phyloP scores from a whole-genome alignment of 2,888 invertebrate genomes.

The Liodrosophila aerea region DNA sequence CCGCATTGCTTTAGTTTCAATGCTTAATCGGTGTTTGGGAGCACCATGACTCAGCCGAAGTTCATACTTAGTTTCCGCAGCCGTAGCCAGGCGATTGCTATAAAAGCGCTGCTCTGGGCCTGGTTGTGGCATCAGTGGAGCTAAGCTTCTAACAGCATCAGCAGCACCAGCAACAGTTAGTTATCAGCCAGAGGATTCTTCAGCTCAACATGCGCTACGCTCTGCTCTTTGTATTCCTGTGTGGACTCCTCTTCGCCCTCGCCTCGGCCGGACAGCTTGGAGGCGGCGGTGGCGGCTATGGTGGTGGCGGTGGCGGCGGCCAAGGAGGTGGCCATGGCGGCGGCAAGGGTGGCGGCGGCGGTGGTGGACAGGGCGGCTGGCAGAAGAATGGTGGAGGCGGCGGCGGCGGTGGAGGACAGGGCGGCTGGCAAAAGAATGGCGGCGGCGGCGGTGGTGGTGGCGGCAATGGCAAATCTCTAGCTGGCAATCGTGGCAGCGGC shows the following conservation, averaged over 20 bases:
- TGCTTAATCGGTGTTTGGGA: conserved; percentile 42
- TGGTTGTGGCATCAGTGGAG: conserved; percentile 62
- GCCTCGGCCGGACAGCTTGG: conserved; percentile 60
- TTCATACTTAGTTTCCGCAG: conserved; percentile 27
- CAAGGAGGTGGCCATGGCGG: conserved; percentile 39
- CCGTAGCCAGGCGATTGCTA: conserved; percentile 35
- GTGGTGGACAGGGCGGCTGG: conserved; percentile 35
- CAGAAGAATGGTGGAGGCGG: conserved; percentile 30
- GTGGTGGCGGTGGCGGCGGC: conserved; percentile 40
- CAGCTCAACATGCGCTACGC: conserved; percentile 61
- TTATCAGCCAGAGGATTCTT: conserved; percentile 16
- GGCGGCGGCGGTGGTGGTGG: conserved; percentile 48
- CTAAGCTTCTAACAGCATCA: conserved; percentile 48
- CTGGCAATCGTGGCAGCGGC: conserved; percentile 34
- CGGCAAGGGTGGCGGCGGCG: conserved; percentile 23
- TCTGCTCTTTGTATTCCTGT: conserved; percentile 56
- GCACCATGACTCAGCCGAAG: conserved; percentile 59
- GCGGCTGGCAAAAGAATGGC: conserved; percentile 40
- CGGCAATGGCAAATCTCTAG: conserved; percentile 40
- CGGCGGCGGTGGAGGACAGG: conserved; percentile 38
- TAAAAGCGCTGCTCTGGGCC: conserved; percentile 57
- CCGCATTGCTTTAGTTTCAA: conserved; percentile 23
- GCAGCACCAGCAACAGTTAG: conserved; percentile 21
- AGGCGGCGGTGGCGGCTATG: conserved; percentile 41
- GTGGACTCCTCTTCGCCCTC: conserved; percentile 53